phyloP scores from a whole-genome alignment of 1,140 invertebrate genomes.

The Conopomorpha cramerella region DNA sequence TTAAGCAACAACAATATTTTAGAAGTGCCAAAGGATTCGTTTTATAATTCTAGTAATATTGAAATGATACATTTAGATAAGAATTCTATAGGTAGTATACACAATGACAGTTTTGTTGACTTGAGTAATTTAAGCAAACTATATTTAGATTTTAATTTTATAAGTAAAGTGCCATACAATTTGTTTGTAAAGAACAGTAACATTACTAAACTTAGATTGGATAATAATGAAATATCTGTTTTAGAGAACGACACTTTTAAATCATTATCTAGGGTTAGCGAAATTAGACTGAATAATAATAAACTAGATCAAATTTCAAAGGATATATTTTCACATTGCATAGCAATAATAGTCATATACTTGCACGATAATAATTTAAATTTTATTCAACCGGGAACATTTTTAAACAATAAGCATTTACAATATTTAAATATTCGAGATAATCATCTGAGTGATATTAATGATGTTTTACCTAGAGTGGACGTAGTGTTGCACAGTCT shows the following conservation, averaged over 20 bases:
- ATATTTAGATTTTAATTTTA: slow-evolving; percentile 48
- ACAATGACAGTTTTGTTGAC: slow-evolving; percentile 54
- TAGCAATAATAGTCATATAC: slow-evolving; percentile 34
- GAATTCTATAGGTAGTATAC: slow-evolving; percentile 45
- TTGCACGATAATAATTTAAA: slow-evolving; percentile 43
- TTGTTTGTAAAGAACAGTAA: slow-evolving; percentile 45
- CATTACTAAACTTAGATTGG: slow-evolving; percentile 42
- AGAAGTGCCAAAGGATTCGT: slow-evolving; percentile 82
- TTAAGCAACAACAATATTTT: slow-evolving; percentile 89
- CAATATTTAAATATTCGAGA: slow-evolving; percentile 37
- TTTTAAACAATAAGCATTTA: slow-evolving; percentile 26
- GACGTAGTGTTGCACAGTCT: slow-evolving; percentile 31
- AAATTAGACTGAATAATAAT: slow-evolving; percentile 41
- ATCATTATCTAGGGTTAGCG: slow-evolving; percentile 24
- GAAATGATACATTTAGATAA: slow-evolving; percentile 43
- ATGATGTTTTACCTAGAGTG: slow-evolving; percentile 33
- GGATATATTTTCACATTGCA: slow-evolving; percentile 26
- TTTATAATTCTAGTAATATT: slow-evolving; percentile 72
- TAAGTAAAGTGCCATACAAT: slow-evolving; percentile 54
- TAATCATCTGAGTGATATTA: slow-evolving; percentile 35
- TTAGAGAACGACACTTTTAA: slow-evolving; percentile 38
- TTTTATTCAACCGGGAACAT: slow-evolving; percentile 35
- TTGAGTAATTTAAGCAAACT: slow-evolving; percentile 40
- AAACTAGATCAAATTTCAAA: slow-evolving; percentile 32
- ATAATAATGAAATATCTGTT: slow-evolving; percentile 50